phyloP scores from a whole-genome alignment of 2,113 vertebrate genomes.

The Dasypus novemcinctus region DNA sequence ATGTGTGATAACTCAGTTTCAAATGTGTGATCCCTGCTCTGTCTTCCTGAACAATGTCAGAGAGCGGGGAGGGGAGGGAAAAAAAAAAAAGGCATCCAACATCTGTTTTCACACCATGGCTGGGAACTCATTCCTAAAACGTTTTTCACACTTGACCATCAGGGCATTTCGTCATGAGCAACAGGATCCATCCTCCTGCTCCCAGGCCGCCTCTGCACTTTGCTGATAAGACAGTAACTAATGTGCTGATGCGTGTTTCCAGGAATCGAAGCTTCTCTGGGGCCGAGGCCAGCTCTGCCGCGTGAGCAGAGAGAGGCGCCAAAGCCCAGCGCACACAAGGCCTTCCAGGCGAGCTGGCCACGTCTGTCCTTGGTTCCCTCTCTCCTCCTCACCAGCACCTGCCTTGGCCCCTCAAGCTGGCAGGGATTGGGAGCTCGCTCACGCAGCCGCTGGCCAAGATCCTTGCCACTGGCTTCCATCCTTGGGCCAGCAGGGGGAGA shows the following conservation, averaged over 20 bases:
- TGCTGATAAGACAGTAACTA: conserved; percentile 74
- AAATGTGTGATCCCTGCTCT: background rate
- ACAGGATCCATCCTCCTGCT: conserved; percentile 55
- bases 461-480: background rate
- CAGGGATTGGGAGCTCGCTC: background rate
- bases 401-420: background rate
- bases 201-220: conserved; percentile 49
- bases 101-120: conserved; percentile 70
- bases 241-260: conserved; percentile 70
- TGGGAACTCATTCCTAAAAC: conserved; percentile 67
- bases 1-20: background rate
- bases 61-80: background rate
- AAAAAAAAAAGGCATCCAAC: conserved; percentile 13
- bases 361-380: background rate
- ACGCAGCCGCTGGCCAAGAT: background rate
- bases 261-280: conserved; percentile 63
- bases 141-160: conserved; percentile 63
- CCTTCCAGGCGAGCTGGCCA: background rate
- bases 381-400: background rate
- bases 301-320: conserved; percentile 12
- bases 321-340: background rate
- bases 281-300: background rate
- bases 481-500: background rate
- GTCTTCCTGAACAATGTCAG: conserved; percentile 42
- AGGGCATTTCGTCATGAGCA: conserved; percentile 58